These are phyloP conservation scores for Tigriopus japonicus DNA, from an alignment of 1,140 invertebrate genomes.

Conservation along the genomic window DNA sequence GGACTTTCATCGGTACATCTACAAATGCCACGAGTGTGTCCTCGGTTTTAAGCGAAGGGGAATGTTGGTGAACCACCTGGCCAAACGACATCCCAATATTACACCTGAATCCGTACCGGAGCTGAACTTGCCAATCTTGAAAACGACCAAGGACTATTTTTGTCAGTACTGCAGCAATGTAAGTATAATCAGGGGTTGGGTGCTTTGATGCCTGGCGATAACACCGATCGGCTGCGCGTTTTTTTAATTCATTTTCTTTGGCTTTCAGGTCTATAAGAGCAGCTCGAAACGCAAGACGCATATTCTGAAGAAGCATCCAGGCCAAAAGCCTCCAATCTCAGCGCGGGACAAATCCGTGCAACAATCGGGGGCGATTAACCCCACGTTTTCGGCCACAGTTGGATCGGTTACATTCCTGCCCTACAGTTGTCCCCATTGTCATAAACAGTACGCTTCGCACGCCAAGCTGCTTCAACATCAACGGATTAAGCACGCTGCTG, in stretches of 20 bases:
- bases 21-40: constrained; percentile 57
- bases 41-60: constrained; percentile 62
- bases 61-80: constrained; percentile 66
- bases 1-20: constrained; percentile 55
- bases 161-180: constrained; percentile 69
- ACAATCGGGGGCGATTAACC: constrained; percentile 24
- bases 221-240: neutral
- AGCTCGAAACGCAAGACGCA: constrained; percentile 65
- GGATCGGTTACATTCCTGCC: constrained; percentile 51
- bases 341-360: constrained; percentile 4
- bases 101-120: constrained; percentile 46
- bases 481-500: constrained; percentile 45
- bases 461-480: constrained; percentile 62
- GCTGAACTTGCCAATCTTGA: constrained; percentile 56
- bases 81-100: constrained; percentile 30
- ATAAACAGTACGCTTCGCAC: constrained; percentile 63
- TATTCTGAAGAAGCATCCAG: constrained; percentile 67
- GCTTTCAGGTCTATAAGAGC: constrained; percentile 49
- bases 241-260: neutral
- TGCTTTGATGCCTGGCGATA: neutral
- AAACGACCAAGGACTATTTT: constrained; percentile 57
- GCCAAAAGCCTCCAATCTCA: constrained; percentile 38
- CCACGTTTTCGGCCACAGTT: constrained; percentile 45
- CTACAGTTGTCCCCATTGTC: constrained; percentile 56
- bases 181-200: constrained; percentile 9